Percentiles rank a stretch among this genome's conserved stretches.
These are phyloP conservation scores for Poliocrania exsul DNA, from an alignment of 2,797 vertebrate species.

Conservation along the genomic window DNA sequence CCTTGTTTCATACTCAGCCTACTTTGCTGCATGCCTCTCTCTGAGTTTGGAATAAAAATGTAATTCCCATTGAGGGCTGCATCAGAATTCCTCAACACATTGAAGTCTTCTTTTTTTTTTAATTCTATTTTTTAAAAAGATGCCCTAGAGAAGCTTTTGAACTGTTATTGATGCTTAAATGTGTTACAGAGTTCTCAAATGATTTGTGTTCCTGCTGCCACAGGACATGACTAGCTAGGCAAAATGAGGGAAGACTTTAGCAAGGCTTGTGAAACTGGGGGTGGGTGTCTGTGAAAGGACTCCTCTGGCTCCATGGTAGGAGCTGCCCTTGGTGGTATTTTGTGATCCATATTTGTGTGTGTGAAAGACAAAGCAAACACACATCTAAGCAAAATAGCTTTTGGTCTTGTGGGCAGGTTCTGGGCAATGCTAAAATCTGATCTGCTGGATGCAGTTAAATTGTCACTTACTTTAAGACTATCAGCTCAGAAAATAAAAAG, in stretches of 20 bases:
- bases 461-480: neutral
- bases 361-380: neutral
- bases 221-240: neutral
- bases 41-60: neutral
- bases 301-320: neutral
- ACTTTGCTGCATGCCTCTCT: neutral
- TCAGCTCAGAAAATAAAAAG: conserved; percentile 1
- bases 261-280: neutral
- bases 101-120: neutral
- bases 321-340: neutral
- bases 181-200: neutral
- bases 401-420: neutral
- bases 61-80: neutral
- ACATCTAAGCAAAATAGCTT: neutral
- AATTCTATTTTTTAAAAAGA: neutral
- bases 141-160: neutral
- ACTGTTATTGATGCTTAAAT: neutral
- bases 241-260: neutral
- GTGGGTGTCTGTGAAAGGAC: neutral
- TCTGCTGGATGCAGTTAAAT: neutral
- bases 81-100: neutral
- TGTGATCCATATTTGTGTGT: neutral
- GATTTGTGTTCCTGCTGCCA: neutral
- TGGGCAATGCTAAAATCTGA: neutral
- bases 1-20: neutral